Percentiles rank a stretch among this genome's conserved stretches.
These are phyloP conservation scores for Apodemus speciosus DNA, from an alignment of 2,113 vertebrate genomes.

Conservation along the genomic window DNA sequence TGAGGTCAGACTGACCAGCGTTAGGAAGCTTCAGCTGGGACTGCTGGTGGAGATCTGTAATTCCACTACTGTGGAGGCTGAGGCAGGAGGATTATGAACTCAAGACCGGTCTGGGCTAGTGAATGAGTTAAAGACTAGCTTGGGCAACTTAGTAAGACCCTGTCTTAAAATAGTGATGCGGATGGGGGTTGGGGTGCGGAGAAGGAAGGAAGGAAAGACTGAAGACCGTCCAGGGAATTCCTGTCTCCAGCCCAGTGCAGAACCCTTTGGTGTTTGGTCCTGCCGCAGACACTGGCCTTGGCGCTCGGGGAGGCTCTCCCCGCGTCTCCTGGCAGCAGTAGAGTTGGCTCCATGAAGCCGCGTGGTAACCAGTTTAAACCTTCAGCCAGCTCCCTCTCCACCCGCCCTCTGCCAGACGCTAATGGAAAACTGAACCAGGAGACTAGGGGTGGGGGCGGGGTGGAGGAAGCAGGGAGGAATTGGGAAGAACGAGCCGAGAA, in stretches of 20 bases:
- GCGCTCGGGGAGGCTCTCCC: not conserved
- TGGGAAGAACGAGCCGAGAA: not conserved
- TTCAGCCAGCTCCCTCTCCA: not conserved
- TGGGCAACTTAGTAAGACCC: not conserved
- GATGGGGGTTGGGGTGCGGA: too few relatives aligned
- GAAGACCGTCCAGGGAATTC: not conserved
- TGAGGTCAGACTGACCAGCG: not conserved
- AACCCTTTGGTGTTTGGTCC: not conserved
- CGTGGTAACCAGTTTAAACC: not conserved
- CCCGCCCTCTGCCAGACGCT: not conserved
- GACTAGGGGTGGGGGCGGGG: not conserved
- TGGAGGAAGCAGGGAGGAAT: not conserved
- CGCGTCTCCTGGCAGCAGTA: not conserved
- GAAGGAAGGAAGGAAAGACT: not conserved
- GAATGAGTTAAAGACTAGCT: not conserved
- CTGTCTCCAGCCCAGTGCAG: not conserved
- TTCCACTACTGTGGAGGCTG: not conserved
- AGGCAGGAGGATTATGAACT: not conserved
- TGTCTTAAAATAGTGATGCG: not conserved
- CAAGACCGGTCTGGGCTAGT: not conserved
- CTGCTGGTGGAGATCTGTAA: not conserved
- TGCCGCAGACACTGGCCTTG: not conserved
- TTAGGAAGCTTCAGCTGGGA: not conserved
- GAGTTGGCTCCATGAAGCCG: not conserved
- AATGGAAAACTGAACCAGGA: not conserved